phyloP scores from a whole-genome alignment of 2,113 vertebrate species.

The Thinocorus orbignyianus region DNA sequence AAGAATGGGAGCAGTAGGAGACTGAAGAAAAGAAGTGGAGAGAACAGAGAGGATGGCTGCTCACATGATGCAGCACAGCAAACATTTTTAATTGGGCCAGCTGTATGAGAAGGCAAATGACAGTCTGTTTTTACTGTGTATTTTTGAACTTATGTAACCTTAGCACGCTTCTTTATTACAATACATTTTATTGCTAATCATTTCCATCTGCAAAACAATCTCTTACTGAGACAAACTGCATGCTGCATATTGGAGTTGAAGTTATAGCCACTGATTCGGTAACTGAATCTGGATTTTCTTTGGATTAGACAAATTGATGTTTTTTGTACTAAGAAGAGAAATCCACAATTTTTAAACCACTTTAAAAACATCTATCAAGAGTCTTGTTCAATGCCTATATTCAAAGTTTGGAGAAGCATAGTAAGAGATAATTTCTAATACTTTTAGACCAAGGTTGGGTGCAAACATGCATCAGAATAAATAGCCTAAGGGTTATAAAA shows the following conservation, averaged over 20 bases:
- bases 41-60: not conserved
- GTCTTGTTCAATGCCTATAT: not conserved
- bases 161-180: conserved; percentile 8
- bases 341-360: not conserved
- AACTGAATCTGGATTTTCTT: not conserved
- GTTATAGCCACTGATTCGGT: not conserved
- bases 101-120: not conserved
- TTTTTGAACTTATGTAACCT: conserved; percentile 60
- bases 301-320: not conserved
- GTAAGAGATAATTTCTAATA: not conserved
- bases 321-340: not conserved
- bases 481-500: not conserved
- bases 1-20: not conserved
- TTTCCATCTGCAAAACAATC: conserved; percentile 35
- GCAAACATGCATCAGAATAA: not conserved
- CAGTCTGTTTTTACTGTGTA: conserved; percentile 5
- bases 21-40: not conserved
- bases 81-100: conserved; percentile 28
- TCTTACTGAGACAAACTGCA: not conserved
- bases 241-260: not conserved
- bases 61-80: not conserved
- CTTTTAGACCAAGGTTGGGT: not conserved
- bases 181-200: conserved; percentile 38
- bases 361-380: not conserved
- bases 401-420: not conserved